Percentiles rank a stretch among this genome's conserved stretches.
These are phyloP conservation scores for Drosophila tanythrix DNA, from an alignment of 2,888 invertebrate species.

Conservation along the genomic window DNA sequence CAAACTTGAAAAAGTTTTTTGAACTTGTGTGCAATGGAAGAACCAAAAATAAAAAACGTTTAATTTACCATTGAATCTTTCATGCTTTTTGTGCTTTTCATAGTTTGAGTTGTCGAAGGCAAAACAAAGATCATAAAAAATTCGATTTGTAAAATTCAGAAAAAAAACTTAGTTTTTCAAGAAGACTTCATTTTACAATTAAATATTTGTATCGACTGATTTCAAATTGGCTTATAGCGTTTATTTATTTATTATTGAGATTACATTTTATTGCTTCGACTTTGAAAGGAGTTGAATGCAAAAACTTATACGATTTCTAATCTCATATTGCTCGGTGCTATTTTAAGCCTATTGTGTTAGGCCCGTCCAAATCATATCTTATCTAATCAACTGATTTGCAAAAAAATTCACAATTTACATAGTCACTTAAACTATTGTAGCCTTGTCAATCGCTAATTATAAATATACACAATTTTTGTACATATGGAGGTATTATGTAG, in stretches of 20 bases:
- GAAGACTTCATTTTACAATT: not conserved
- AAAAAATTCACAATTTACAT: conserved; percentile 20
- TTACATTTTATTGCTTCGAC: not conserved
- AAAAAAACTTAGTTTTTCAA: not conserved
- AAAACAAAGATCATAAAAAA: conserved; percentile 8
- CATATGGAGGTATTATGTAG: conserved; percentile 20
- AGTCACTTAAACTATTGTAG: conserved; percentile 1
- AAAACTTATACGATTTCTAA: not conserved
- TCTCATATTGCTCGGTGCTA: conserved; percentile 1
- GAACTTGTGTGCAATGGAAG: conserved; percentile 54
- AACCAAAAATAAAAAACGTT: conserved; percentile 7
- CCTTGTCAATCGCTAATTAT: conserved; percentile 1
- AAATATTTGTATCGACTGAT: not conserved
- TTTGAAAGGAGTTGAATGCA: not conserved
- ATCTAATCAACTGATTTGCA: conserved; percentile 20
- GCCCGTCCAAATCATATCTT: conserved; percentile 2
- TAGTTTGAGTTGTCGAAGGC: conserved; percentile 40
- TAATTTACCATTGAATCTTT: conserved; percentile 41
- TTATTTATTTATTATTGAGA: not conserved
- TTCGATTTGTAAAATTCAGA: not conserved
- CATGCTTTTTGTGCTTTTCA: conserved; percentile 22
- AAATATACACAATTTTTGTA: not conserved
- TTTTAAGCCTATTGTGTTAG: conserved; percentile 19
- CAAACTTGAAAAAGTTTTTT: conserved; percentile 63
- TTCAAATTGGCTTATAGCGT: not conserved